Percentiles rank a stretch among this genome's conserved stretches.
Evolutionary conservation across 2,113 vertebrate genomes (phyloP).

Genomic region (Echinops telfairi): DNA sequence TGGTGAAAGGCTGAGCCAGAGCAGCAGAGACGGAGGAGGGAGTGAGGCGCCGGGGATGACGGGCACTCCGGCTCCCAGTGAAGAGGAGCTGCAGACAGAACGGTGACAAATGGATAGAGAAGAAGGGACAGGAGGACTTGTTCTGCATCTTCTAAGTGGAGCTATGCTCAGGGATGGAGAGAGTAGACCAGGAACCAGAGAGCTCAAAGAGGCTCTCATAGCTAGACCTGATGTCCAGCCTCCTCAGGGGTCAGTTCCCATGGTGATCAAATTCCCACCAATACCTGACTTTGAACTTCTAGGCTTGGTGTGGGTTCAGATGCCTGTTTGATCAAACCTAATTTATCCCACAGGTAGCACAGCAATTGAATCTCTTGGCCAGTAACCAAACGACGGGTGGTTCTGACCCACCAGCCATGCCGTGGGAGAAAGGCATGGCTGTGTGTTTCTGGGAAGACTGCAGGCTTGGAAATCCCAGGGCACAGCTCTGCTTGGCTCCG

Average conservation of each 20-base stretch:
- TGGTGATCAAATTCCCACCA: not conserved
- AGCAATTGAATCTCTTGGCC: not conserved
- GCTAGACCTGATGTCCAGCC: rapidly evolving
- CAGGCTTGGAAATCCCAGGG: not conserved
- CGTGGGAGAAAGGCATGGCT: not conserved
- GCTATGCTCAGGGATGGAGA: not conserved
- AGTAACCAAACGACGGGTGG: not conserved
- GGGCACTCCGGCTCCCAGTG: not conserved
- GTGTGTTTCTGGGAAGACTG: not conserved
- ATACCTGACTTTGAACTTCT: not conserved
- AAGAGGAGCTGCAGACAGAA: not conserved
- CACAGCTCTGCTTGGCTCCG: not conserved
- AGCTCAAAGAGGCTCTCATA: rapidly evolving
- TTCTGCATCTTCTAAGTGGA: not conserved
- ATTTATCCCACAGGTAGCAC: not conserved
- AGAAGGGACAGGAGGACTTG: not conserved
- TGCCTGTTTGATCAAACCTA: not conserved
- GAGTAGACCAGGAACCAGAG: not conserved
- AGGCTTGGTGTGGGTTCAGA: not conserved
- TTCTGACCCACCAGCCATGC: not conserved
- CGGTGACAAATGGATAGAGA: not conserved
- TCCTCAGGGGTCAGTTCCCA: not conserved
- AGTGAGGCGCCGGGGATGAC: not conserved
- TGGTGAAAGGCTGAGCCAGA: not conserved
- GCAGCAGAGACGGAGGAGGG: not conserved